Evolutionary conservation across 2,888 invertebrate genomes (phyloP).

Genomic region (Coecobrya sp.): DNA sequence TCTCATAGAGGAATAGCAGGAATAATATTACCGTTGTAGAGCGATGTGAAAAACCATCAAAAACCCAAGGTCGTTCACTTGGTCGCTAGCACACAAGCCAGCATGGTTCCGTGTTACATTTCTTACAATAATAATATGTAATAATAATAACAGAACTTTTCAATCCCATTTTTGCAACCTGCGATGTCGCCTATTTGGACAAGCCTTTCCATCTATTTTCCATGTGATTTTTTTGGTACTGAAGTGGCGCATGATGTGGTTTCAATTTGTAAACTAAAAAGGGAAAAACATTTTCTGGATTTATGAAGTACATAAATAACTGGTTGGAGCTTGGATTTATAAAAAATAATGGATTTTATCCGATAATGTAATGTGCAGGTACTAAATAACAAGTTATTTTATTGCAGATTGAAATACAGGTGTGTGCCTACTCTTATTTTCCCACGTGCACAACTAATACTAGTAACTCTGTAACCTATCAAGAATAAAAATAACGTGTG

Average conservation of each 20-base stretch:
- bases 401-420: too few relatives aligned
- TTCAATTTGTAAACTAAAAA: not conserved
- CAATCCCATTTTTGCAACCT: constrained; percentile 14
- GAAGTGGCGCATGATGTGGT: not conserved
- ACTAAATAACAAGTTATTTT: too few relatives aligned
- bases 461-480: not conserved
- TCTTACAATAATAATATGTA: not conserved
- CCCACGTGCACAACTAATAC: not conserved
- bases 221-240: not conserved
- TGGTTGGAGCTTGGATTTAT: too few relatives aligned
- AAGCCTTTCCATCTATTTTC: too few relatives aligned
- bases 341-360: too few relatives aligned
- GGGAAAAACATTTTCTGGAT: not conserved
- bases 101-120: not conserved
- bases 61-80: constrained; percentile 23
- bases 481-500: not conserved
- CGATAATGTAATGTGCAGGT: not conserved
- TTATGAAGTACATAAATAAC: not conserved
- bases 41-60: not conserved
- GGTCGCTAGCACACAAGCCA: not conserved
- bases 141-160: not conserved
- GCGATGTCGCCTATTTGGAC: constrained; percentile 4
- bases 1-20: not conserved
- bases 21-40: not conserved
- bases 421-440: too few relatives aligned